Conservation (phyloP, 2,888 invertebrate species). For the Dasypogon diadema region DNA sequence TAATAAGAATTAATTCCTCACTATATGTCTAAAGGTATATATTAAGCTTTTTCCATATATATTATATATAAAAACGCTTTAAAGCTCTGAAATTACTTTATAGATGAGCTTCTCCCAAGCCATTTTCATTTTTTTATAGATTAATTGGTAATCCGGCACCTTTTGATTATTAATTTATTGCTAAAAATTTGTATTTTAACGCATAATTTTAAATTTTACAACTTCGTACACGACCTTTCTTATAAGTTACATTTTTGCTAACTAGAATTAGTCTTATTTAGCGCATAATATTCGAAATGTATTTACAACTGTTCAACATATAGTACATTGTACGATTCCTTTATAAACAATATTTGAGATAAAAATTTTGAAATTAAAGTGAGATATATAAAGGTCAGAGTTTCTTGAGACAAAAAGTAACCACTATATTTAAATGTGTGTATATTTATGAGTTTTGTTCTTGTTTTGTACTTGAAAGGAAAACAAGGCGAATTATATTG, state of each 20-base stretch:
- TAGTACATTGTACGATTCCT: slow-evolving; percentile 14
- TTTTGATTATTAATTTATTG: slow-evolving; percentile 54
- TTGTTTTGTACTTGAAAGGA: too few relatives aligned
- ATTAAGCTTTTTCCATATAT: slow-evolving; percentile 43
- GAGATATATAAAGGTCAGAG: too few relatives aligned
- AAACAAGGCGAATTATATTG: too few relatives aligned
- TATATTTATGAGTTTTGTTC: too few relatives aligned
- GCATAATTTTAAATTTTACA: slow-evolving; percentile 1
- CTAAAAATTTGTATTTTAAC: slow-evolving; percentile 27
- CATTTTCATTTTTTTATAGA: slow-evolving; percentile 41
- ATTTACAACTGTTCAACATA: slow-evolving; percentile 19
- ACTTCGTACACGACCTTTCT: neutral
- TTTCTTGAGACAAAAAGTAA: too few relatives aligned
- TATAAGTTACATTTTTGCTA: slow-evolving; percentile 44
- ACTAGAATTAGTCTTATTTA: slow-evolving; percentile 25
- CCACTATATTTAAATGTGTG: too few relatives aligned
- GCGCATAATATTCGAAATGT: slow-evolving; percentile 35
- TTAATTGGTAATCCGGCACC: slow-evolving; percentile 57
- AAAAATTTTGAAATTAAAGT: too few relatives aligned
- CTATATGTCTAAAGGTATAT: slow-evolving; percentile 41
- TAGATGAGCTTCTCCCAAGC: slow-evolving; percentile 42
- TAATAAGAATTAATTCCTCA: neutral
- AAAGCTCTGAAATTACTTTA: slow-evolving; percentile 42
- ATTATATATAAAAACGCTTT: slow-evolving; percentile 40
- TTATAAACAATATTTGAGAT: too few relatives aligned